Conservation (phyloP, 2,888 invertebrate genomes). For the Ramazzottius varieornatus region DNA sequence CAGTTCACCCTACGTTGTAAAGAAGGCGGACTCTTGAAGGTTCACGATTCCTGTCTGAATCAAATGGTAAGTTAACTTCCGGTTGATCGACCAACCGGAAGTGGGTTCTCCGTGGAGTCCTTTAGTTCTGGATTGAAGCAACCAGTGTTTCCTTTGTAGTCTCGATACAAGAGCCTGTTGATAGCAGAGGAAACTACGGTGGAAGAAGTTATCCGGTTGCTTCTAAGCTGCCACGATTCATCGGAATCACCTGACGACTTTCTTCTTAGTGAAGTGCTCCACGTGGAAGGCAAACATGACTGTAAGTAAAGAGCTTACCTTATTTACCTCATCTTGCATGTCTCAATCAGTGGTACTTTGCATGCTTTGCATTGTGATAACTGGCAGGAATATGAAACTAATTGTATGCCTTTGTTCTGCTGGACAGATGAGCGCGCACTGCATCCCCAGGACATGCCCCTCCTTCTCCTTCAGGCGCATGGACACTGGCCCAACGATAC, state of each 20-base stretch:
- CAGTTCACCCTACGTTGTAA: constrained; percentile 56
- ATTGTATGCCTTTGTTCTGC: constrained; percentile 5
- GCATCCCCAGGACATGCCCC: constrained; percentile 56
- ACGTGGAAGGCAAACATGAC: too few species aligned
- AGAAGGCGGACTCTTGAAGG: constrained; percentile 65
- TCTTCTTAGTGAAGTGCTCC: constrained; percentile 52
- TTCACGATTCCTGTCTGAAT: constrained; percentile 69
- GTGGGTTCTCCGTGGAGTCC: too few species aligned
- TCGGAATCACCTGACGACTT: constrained; percentile 57
- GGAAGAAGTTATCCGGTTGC: constrained; percentile 53
- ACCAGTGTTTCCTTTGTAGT: constrained; percentile 31
- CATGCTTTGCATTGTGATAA: too few species aligned
- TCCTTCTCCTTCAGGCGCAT: constrained; percentile 41
- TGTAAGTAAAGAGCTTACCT: too few species aligned
- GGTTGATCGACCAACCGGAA: not conserved
- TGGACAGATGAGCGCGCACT: constrained; percentile 45
- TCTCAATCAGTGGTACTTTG: too few species aligned
- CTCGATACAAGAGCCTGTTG: constrained; percentile 67
- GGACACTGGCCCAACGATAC: constrained; percentile 23
- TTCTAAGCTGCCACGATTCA: constrained; percentile 58
- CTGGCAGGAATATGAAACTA: too few species aligned
- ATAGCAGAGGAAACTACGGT: constrained; percentile 66
- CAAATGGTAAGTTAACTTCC: constrained; percentile 33
- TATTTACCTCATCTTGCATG: too few species aligned
- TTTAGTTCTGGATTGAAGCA: too few species aligned